Evolutionary conservation across 2,888 invertebrate genomes (phyloP).

Genomic region (Polymixis lichenea): DNA sequence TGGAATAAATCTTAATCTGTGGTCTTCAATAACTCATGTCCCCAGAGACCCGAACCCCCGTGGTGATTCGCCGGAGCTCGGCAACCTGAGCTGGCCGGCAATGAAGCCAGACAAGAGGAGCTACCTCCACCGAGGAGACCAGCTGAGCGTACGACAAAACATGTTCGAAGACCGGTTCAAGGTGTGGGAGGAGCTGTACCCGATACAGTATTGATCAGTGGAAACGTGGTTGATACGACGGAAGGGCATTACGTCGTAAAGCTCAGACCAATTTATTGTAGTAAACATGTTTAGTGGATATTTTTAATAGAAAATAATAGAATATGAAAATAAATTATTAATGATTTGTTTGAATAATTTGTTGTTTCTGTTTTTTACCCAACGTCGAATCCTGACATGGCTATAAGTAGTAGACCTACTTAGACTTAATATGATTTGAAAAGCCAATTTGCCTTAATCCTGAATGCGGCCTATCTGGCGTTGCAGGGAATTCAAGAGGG

Average conservation of each 20-base stretch:
- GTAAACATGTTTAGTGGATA: background rate
- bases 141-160: slow-evolving; percentile 71
- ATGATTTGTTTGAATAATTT: background rate
- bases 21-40: background rate
- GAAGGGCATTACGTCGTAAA: background rate
- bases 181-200: slow-evolving; percentile 81
- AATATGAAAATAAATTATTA: background rate
- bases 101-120: slow-evolving; percentile 71
- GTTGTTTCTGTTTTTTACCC: background rate
- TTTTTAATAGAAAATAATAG: background rate
- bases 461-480: background rate
- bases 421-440: background rate
- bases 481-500: background rate
- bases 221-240: background rate
- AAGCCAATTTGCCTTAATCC: background rate
- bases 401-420: background rate
- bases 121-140: slow-evolving; percentile 73
- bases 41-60: slow-evolving; percentile 77
- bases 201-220: slow-evolving; percentile 68
- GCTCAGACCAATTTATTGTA: background rate
- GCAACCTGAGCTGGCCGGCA: slow-evolving; percentile 73
- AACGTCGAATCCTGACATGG: background rate
- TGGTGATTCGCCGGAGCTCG: slow-evolving; percentile 70
- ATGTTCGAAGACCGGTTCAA: slow-evolving; percentile 76
- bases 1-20: too few species aligned